Base-by-base conservation (phyloP, 2,797 vertebrate species). In the Acanthis flammea region DNA sequence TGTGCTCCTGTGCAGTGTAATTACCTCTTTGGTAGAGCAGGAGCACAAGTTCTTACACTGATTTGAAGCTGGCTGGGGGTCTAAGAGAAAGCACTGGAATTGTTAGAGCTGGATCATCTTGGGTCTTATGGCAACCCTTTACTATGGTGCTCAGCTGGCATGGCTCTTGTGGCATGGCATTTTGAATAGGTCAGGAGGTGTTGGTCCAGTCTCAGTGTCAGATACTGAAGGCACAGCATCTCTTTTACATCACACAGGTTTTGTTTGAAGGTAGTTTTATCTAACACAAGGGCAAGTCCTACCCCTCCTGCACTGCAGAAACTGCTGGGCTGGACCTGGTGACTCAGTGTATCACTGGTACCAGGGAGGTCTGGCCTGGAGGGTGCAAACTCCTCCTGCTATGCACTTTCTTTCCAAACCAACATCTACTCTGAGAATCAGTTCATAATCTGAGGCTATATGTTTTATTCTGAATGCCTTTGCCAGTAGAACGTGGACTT, bases 141-240 rank as follows among this genome's bases (percentile, higher is more conserved):
- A 51, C 2, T 4, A 8, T 9, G 1, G 2, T 19, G 9, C 14
- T 5, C 6, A 27, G 28, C 6, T 51, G 15, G 15, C 44, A 55
- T 1, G 6, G 42, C 22, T 71, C 22, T 8, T 35, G 27, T 27
- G 41, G 31, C 23, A 6, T 5, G 22, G 10, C 4, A 1, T 72
- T 62, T 65, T 30, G 39, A n/a, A 72, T 10, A 79, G 31, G 8
- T 22, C 58, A 22, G 53, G 19, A n/a, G 53, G 9, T n/a, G 31
- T 33, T 21, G 35, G 9, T 35, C n/a, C 33, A 28, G 17, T 17
- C 47, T 73, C 61, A 53, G 4, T 19, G 33, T 33, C 45, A 55
- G 50, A 14, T 42, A 8, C 33, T 10, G 37, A 67, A 57, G 37
- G n/a, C 17, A 54, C 33, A 78, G 24, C 13, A 63, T 19, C 30